These are phyloP conservation scores for Micropoecilia bifurca DNA, from an alignment of 2,797 vertebrate genomes.

Conservation along the genomic window DNA sequence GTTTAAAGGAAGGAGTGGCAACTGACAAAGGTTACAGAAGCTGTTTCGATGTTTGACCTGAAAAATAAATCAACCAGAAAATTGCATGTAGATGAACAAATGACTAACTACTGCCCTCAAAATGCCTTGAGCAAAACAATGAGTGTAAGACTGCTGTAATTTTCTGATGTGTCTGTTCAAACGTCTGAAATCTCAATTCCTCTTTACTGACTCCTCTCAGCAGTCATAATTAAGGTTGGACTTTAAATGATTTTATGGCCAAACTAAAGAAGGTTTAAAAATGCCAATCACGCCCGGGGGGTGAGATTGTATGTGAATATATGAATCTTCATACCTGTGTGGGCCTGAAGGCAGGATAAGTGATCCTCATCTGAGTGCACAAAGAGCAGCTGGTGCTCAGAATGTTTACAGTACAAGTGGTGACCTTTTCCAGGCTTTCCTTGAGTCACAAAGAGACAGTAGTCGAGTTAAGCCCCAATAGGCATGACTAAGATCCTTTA, in stretches of 20 bases:
- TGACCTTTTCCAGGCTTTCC: constrained; percentile 32
- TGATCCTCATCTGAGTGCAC: constrained; percentile 35
- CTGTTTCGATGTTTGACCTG: constrained; percentile 27
- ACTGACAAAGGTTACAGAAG: constrained; percentile 25
- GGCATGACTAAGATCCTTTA: background rate
- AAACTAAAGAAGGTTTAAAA: constrained; percentile 44
- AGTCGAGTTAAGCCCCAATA: constrained; percentile 19
- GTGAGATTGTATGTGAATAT: constrained; percentile 16
- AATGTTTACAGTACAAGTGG: constrained; percentile 28
- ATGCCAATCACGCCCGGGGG: constrained; percentile 25
- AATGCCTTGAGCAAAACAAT: constrained; percentile 52
- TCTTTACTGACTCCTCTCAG: constrained; percentile 52
- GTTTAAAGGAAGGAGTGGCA: constrained; percentile 18
- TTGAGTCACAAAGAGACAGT: constrained; percentile 21
- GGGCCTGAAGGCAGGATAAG: constrained; percentile 9
- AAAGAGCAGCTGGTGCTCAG: constrained; percentile 30
- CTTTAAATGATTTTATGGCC: constrained; percentile 39
- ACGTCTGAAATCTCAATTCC: constrained; percentile 45
- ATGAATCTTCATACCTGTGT: constrained; percentile 24
- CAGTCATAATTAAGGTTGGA: constrained; percentile 45
- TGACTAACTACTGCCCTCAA: constrained; percentile 62
- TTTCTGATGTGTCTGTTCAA: constrained; percentile 41
- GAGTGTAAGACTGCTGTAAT: constrained; percentile 34
- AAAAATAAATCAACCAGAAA: constrained; percentile 28
- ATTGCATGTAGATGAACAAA: constrained; percentile 54